These are phyloP conservation scores for Pyralis farinalis DNA, from an alignment of 2,888 invertebrate species.

Conservation along the genomic window DNA sequence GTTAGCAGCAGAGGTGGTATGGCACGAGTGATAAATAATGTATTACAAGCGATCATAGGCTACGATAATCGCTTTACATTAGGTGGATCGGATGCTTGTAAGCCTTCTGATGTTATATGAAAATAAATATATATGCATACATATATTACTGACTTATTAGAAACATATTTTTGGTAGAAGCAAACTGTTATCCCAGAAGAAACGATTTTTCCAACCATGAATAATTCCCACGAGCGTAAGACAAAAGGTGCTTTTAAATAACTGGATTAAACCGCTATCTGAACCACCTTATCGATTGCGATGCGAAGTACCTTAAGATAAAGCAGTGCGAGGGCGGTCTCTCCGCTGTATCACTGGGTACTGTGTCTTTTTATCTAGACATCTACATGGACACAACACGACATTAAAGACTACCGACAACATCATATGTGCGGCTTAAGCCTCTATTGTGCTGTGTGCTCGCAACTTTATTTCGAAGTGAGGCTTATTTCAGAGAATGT, in stretches of 20 bases:
- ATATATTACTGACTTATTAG: no score
- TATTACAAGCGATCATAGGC: no score
- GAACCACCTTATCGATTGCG: constrained; percentile 34
- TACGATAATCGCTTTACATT: no score
- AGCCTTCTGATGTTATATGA: no score
- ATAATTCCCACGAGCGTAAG: constrained; percentile 20
- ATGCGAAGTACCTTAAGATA: constrained; percentile 33
- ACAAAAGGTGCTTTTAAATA: constrained; percentile 16
- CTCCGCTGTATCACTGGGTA: constrained; percentile 25
- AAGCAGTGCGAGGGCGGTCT: constrained; percentile 30
- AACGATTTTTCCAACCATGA: constrained; percentile 6
- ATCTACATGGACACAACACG: constrained; percentile 56
- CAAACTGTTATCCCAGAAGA: no score
- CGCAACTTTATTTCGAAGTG: constrained; percentile 24
- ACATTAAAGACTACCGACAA: constrained; percentile 59
- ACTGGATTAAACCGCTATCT: constrained; percentile 36
- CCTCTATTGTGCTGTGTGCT: constrained; percentile 30
- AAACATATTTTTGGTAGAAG: no score
- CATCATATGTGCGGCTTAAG: constrained; percentile 31
- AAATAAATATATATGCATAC: no score
- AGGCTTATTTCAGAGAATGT: not conserved
- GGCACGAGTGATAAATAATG: no score
- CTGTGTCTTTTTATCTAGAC: constrained; percentile 48
- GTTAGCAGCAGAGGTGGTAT: no score
- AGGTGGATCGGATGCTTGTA: no score